A percentile compares a stretch with the other conserved stretches of the same genome.
These are phyloP conservation scores for Xiphophorus hellerii DNA, from an alignment of 2,113 vertebrate species.

Conservation along the genomic window DNA sequence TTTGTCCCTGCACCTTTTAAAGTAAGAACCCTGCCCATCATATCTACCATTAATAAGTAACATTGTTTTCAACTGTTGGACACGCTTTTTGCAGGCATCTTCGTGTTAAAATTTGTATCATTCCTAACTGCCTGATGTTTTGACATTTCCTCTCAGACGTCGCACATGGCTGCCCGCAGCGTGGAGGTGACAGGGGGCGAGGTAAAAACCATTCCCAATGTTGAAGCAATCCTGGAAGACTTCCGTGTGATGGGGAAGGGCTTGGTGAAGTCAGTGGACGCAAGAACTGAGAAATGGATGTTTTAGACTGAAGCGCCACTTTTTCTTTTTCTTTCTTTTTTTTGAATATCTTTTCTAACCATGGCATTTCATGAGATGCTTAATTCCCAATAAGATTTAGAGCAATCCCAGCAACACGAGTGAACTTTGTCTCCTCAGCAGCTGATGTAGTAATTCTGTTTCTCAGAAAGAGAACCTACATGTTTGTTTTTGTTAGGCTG, in stretches of 20 bases:
- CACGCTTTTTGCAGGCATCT: not conserved
- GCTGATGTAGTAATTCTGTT: not conserved
- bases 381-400: not conserved
- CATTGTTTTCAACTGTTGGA: not conserved
- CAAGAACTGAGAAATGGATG: slow-evolving; percentile 89
- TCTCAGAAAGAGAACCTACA: not conserved
- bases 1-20: slow-evolving; percentile 90
- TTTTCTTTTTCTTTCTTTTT: not conserved
- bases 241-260: slow-evolving; percentile 88
- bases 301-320: slow-evolving; percentile 73
- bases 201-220: slow-evolving; percentile 83
- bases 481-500: slow-evolving; percentile 22
- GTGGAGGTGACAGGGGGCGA: slow-evolving; percentile 74
- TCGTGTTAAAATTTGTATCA: not conserved
- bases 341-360: not conserved
- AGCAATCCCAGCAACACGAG: not conserved
- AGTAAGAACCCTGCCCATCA: slow-evolving; percentile 68
- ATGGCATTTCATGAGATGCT: not conserved
- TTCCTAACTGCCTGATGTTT: not conserved
- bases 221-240: slow-evolving; percentile 93
- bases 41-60: not conserved
- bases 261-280: slow-evolving; percentile 86
- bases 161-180: slow-evolving; percentile 82
- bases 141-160: slow-evolving; percentile 74
- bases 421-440: slow-evolving; percentile 10